These are phyloP conservation scores for Cheilinus undulatus DNA, from an alignment of 2,113 vertebrate species.

Conservation along the genomic window DNA sequence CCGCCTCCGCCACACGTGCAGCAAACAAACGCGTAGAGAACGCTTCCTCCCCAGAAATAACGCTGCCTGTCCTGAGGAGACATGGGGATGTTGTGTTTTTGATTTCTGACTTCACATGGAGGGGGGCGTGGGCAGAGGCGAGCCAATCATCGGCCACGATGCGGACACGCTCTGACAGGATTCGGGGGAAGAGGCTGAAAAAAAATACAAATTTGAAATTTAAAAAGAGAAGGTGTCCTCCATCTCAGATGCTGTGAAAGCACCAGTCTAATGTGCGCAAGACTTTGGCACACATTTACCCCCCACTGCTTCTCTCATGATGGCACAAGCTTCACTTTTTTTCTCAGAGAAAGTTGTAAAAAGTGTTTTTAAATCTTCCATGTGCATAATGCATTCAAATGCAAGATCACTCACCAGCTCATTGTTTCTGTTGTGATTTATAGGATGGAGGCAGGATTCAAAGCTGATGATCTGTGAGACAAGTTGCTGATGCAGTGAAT, in stretches of 20 bases:
- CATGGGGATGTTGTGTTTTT: constrained; percentile 45
- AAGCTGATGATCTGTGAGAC: constrained; percentile 52
- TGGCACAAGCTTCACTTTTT: neutral
- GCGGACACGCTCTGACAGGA: constrained; percentile 55
- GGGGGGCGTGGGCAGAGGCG: constrained; percentile 21
- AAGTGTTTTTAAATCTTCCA: constrained; percentile 43
- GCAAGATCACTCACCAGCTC: constrained; percentile 10
- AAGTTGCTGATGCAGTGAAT: constrained; percentile 67
- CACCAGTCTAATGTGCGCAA: constrained; percentile 1
- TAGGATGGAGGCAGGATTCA: constrained; percentile 54
- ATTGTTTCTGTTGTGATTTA: constrained; percentile 50
- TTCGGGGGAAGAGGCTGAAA: constrained; percentile 49
- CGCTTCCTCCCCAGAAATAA: constrained; percentile 59
- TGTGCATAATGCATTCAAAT: constrained; percentile 16
- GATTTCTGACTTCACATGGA: constrained; percentile 40
- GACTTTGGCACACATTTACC: constrained; percentile 5
- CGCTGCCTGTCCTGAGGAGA: constrained; percentile 58
- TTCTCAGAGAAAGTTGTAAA: no score
- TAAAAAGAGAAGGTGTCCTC: constrained; percentile 20
- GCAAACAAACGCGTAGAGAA: constrained; percentile 36
- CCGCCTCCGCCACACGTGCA: constrained; percentile 37
- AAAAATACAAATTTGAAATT: constrained; percentile 21
- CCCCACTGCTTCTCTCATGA: constrained; percentile 12
- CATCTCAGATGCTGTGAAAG: constrained; percentile 20
- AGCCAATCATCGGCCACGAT: constrained; percentile 46